Conservation (phyloP, 2,797 vertebrate species). For the Euphonia xanthogaster region DNA sequence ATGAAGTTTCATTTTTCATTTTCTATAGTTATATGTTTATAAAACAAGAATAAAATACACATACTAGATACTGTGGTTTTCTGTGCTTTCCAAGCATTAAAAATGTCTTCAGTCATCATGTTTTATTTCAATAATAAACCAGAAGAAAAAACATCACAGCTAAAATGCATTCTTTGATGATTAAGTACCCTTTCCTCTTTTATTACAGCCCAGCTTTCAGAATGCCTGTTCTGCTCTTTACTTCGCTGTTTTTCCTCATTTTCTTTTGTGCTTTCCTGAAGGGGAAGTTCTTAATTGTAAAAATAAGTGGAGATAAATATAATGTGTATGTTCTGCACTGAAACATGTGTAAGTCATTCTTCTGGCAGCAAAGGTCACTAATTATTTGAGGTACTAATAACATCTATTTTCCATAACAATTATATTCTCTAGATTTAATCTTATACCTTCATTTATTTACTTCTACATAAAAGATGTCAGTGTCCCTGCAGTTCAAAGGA, state of each 20-base stretch:
- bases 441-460: neutral
- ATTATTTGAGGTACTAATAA: neutral
- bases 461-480: neutral
- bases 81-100: slow-evolving; percentile 53
- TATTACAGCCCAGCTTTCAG: slow-evolving; percentile 25
- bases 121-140: slow-evolving; percentile 70
- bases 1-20: slow-evolving; percentile 56
- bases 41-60: slow-evolving; percentile 17
- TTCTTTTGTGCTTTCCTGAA: neutral
- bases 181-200: slow-evolving; percentile 37
- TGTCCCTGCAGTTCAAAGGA: neutral
- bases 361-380: neutral
- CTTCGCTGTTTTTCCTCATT: neutral
- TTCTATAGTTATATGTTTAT: slow-evolving; percentile 38
- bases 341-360: neutral
- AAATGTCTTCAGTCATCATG: slow-evolving; percentile 52
- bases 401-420: neutral
- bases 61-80: slow-evolving; percentile 40
- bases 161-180: slow-evolving; percentile 49
- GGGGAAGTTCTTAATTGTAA: slow-evolving; percentile 18
- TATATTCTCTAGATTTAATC: neutral
- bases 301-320: slow-evolving; percentile 30
- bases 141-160: slow-evolving; percentile 36
- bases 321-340: neutral
- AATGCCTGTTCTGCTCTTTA: neutral